phyloP scores from a whole-genome alignment of 2,797 vertebrate genomes.

The Tadarida brasiliensis region DNA sequence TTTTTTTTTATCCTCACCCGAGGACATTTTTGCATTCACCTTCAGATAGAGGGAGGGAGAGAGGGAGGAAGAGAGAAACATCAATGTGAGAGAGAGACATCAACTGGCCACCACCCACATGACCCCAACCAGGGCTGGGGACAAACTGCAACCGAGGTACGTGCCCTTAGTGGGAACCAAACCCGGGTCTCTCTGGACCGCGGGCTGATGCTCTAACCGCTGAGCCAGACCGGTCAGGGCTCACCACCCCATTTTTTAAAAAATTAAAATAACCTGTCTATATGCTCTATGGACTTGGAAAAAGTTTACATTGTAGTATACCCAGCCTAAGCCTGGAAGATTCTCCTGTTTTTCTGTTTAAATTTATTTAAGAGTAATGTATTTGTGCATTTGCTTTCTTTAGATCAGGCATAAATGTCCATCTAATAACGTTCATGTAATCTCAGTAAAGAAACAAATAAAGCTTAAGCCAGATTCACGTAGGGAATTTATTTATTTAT shows the following conservation, averaged over 20 bases:
- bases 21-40: too few relatives aligned
- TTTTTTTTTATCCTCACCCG: not conserved
- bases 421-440: conserved; percentile 19
- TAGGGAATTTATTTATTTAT: not conserved
- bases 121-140: too few relatives aligned
- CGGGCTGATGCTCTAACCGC: too few relatives aligned
- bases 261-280: conserved; percentile 28
- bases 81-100: too few relatives aligned
- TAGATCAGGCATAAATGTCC: conserved; percentile 27
- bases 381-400: conserved; percentile 41
- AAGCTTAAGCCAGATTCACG: not conserved
- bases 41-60: too few relatives aligned
- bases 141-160: too few relatives aligned
- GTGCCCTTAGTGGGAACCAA: too few relatives aligned
- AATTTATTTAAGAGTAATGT: conserved; percentile 55
- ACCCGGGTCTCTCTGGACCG: too few relatives aligned
- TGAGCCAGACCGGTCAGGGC: too few relatives aligned
- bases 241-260: not conserved
- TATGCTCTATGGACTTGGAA: conserved; percentile 3
- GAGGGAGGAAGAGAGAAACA: too few relatives aligned
- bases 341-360: conserved; percentile 50
- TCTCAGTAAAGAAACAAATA: conserved; percentile 49
- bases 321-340: not conserved
- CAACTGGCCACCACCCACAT: too few relatives aligned
- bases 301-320: conserved; percentile 12